Conservation (phyloP, 2,888 invertebrate species). For the Blera fallax region DNA sequence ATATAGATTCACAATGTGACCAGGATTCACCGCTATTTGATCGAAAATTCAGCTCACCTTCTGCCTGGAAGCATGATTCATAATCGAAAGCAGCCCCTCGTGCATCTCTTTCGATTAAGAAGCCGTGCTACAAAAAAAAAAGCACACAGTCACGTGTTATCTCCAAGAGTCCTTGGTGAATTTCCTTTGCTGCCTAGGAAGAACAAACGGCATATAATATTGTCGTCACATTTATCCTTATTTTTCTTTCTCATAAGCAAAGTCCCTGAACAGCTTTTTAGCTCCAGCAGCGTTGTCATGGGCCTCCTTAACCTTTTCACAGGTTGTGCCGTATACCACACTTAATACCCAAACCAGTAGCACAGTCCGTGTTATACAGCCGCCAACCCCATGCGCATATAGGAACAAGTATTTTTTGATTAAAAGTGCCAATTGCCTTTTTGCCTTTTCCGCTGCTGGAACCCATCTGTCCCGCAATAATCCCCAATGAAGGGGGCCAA, state of each 20-base stretch:
- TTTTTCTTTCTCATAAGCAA: slow-evolving; percentile 8
- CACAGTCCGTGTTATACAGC: not conserved
- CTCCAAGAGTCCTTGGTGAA: not conserved
- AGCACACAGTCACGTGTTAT: slow-evolving; percentile 27
- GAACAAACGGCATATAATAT: slow-evolving; percentile 49
- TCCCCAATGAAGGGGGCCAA: slow-evolving; percentile 42
- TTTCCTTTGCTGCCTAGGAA: slow-evolving; percentile 2
- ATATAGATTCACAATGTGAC: not conserved
- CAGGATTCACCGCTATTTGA: not conserved
- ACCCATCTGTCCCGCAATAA: slow-evolving; percentile 50
- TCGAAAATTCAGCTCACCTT: slow-evolving; percentile 5
- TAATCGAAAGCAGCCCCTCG: slow-evolving; percentile 30
- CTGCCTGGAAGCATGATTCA: slow-evolving; percentile 38
- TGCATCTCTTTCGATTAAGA: not conserved
- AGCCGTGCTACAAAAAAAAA: not conserved
- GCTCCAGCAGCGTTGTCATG: not conserved
- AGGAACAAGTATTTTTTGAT: slow-evolving; percentile 61
- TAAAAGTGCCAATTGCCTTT: slow-evolving; percentile 66
- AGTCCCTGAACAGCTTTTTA: slow-evolving; percentile 23
- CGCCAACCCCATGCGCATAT: not conserved
- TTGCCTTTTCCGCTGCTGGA: slow-evolving; percentile 19
- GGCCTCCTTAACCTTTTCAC: slow-evolving; percentile 45
- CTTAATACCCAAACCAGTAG: slow-evolving; percentile 39
- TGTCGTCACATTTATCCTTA: slow-evolving; percentile 42
- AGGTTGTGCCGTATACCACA: slow-evolving; percentile 18